phyloP scores from a whole-genome alignment of 1,140 invertebrate genomes.

The Drosophila suzukii region DNA sequence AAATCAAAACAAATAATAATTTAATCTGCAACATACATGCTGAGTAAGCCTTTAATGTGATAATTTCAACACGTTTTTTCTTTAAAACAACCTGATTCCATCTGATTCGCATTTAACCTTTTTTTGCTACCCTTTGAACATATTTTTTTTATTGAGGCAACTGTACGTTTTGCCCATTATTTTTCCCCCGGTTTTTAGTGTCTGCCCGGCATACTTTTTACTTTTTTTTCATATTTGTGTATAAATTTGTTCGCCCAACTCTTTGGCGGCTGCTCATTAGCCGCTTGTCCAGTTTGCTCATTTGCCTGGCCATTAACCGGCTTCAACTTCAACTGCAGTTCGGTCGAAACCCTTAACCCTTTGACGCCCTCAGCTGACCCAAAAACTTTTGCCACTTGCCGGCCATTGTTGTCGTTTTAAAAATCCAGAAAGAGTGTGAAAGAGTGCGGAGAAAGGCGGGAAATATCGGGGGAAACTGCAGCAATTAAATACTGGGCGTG shows the following conservation, averaged over 20 bases:
- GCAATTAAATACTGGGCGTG: constrained; percentile 75
- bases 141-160: neutral
- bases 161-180: constrained; percentile 6
- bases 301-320: constrained; percentile 77
- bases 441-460: constrained; percentile 6
- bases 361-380: constrained; percentile 51
- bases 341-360: constrained; percentile 53
- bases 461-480: constrained; percentile 47
- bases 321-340: constrained; percentile 51
- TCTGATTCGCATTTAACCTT: neutral
- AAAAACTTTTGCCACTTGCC: constrained; percentile 72
- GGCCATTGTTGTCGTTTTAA: constrained; percentile 74
- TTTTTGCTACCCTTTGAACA: neutral
- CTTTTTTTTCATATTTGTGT: constrained; percentile 30
- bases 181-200: constrained; percentile 9
- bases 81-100: too few species aligned
- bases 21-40: too few species aligned
- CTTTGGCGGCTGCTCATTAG: constrained; percentile 65
- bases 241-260: constrained; percentile 32
- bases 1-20: too few species aligned
- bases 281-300: constrained; percentile 64
- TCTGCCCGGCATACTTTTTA: constrained; percentile 18
- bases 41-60: too few species aligned
- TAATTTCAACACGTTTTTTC: too few species aligned
- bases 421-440: constrained; percentile 27